A percentile compares a stretch with the other conserved stretches of the same genome.
Conservation (phyloP, 1,140 invertebrate genomes). For the Cyrtorhinus lividipennis region DNA sequence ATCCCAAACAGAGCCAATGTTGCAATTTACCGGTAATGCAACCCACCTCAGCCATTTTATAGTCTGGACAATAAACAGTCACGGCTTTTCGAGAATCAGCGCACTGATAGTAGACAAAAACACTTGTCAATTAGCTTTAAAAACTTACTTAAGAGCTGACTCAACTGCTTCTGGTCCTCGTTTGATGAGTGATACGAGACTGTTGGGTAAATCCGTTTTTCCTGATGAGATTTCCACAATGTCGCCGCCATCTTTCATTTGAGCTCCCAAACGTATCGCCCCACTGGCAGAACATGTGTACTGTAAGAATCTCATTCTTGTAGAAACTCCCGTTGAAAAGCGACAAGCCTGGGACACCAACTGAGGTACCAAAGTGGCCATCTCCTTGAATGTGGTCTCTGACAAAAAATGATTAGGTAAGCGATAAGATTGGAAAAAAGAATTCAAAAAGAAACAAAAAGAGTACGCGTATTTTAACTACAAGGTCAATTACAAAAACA, state of each 20-base stretch:
- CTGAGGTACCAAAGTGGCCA: not conserved
- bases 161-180: constrained; percentile 32
- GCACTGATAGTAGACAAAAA: too few species aligned
- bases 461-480: too few species aligned
- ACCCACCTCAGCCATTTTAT: too few species aligned
- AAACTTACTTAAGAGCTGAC: not conserved
- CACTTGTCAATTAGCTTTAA: too few species aligned
- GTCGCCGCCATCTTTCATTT: not conserved
- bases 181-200: constrained; percentile 26
- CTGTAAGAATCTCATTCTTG: constrained; percentile 40
- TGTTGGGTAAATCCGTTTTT: not conserved
- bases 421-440: too few species aligned
- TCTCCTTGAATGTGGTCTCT: not conserved
- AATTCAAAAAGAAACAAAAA: too few species aligned
- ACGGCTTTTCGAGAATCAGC: too few species aligned
- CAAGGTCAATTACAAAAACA: too few species aligned
- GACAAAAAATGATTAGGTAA: too few species aligned
- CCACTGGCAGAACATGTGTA: constrained; percentile 26
- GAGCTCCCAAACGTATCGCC: not conserved
- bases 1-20: constrained; percentile 38
- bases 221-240: constrained; percentile 7
- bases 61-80: too few species aligned
- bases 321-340: not conserved
- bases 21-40: too few species aligned
- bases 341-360: not conserved